Base-by-base conservation (phyloP, 2,797 vertebrate species). In the Pangasius djambal region DNA sequence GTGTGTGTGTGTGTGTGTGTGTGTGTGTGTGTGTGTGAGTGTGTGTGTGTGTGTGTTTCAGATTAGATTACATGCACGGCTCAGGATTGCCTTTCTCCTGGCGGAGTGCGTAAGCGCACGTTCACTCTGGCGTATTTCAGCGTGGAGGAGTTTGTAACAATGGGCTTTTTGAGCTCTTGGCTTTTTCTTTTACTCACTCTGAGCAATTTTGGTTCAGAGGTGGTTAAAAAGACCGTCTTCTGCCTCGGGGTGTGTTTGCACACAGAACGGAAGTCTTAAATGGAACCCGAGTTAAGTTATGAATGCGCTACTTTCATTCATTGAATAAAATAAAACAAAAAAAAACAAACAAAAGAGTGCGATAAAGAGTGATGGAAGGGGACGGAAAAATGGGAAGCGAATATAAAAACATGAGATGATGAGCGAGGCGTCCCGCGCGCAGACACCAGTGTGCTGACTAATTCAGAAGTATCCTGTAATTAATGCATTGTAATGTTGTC, bases 41-140 rank as follows among this genome's bases (percentile, higher is more conserved):
- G 63, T 57, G 67, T 55, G 75, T 79, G 87, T 22, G 77, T 50
- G 50, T 72, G 78, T 44, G 50, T 3, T 15, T 72, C 44, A 52
- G 20, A 72, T 86, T 86, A 31, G 22, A 57, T 86, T 86, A 52
- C 84, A 59, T 28, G 69, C 50, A 28, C 59, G 7, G 40, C 82
- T 83, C 61, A 65, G 82, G 82, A 65, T 83, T n/a, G 31, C 31
- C 20, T 22, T 40, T 40, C 55, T 40, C 55, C 31, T 59, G 55
- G 0, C 4, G 2, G 6, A 10, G 77, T 55, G 34, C 61, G 57
- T 82, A 25, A 34, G 12, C 34, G 7, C 12, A 3, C 13, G 34
- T 59, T 22, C 34, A 12, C 4, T 13, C 34, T 34, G 0, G 2
- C 9, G 44, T 12, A 4, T 50, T 75, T 25, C 72, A 25, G 40